These are phyloP conservation scores for Cydia amplana DNA, from an alignment of 1,140 invertebrate species.

Conservation along the genomic window DNA sequence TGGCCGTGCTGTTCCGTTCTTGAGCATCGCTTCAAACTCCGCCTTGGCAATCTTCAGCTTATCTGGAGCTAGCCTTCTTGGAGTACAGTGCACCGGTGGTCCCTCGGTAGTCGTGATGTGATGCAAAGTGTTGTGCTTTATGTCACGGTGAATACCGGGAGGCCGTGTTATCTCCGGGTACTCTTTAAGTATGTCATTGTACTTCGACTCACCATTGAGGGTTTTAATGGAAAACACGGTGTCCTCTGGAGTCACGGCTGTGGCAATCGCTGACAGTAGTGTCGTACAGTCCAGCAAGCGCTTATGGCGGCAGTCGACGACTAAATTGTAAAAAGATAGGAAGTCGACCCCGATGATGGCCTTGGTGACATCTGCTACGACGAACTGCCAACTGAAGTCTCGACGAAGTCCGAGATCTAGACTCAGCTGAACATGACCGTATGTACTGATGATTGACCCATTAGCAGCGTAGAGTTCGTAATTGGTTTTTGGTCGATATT, in stretches of 20 bases:
- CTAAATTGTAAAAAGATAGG: no score
- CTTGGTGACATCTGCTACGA: no score
- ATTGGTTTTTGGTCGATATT: conserved; percentile 27
- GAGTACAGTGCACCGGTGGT: conserved; percentile 48
- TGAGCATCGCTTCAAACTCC: no score
- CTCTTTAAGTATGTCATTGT: conserved; percentile 37
- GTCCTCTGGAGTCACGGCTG: no score
- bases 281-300: no score
- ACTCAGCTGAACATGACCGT: conserved; percentile 37
- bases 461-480: conserved; percentile 43
- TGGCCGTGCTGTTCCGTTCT: conserved; percentile 37
- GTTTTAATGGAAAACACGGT: no score
- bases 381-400: no score
- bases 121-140: conserved; percentile 45
- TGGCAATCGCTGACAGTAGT: no score
- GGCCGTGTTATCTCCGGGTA: conserved; percentile 48
- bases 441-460: conserved; percentile 39
- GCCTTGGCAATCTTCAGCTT: no score
- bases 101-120: conserved; percentile 57
- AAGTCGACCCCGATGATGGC: no score
- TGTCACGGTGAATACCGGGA: conserved; percentile 35
- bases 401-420: conserved; percentile 33
- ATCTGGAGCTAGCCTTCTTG: no score
- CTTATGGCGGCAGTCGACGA: no score
- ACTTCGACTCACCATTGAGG: conserved; percentile 36